Evolutionary conservation across 2,888 invertebrate genomes (phyloP).

Genomic region (Calliopum simillimum): DNA sequence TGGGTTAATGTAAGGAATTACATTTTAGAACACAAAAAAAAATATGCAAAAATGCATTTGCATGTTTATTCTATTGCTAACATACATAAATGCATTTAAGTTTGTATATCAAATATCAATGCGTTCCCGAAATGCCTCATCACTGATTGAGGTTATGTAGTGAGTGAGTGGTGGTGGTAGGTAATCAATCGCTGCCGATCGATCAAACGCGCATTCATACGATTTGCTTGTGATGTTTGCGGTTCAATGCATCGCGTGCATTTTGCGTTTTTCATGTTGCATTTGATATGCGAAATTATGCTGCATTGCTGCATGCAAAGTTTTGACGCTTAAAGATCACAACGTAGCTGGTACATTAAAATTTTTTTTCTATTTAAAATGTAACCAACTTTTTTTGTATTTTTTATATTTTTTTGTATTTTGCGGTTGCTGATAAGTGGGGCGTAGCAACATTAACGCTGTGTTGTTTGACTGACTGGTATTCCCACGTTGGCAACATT

Average conservation of each 20-base stretch:
- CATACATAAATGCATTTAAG: too few species aligned
- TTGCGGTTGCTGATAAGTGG: constrained; percentile 17
- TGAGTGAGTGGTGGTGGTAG: too few species aligned
- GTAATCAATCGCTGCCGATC: constrained; percentile 17
- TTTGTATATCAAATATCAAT: too few species aligned
- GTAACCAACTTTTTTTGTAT: background rate
- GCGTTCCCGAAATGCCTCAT: too few species aligned
- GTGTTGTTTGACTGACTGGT: constrained; percentile 6
- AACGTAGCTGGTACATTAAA: background rate
- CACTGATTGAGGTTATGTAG: too few species aligned
- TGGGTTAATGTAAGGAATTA: too few species aligned
- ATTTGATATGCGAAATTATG: background rate
- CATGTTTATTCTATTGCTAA: too few species aligned
- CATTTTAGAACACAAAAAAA: too few species aligned
- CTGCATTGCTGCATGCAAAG: constrained; percentile 11
- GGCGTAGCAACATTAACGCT: background rate
- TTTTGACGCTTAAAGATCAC: constrained; percentile 1
- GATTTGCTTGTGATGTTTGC: background rate
- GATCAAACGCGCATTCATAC: constrained; percentile 3
- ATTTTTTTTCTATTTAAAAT: background rate
- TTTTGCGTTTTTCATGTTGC: background rate
- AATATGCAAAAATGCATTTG: too few species aligned
- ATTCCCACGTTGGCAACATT: constrained; percentile 23
- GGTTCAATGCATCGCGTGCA: constrained; percentile 29
- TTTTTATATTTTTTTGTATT: constrained; percentile 5